Evolutionary conservation across 2,888 invertebrate species (phyloP).

Genomic region (Petrolisthes manimaculis): DNA sequence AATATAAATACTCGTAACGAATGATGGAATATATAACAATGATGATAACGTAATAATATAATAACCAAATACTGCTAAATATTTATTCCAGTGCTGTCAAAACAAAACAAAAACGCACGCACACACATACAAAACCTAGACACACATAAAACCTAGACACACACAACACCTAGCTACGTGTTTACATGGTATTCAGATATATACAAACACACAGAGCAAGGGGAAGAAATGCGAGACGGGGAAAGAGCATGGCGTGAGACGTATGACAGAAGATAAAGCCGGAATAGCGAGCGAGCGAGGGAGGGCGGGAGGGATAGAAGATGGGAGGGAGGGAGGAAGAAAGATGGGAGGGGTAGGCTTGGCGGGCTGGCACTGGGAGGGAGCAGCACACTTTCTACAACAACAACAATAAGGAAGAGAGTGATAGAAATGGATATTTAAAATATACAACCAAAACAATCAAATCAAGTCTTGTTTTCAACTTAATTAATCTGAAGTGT

Average conservation of each 20-base stretch:
- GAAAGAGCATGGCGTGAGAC: neutral
- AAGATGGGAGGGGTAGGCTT: neutral
- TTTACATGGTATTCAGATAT: neutral
- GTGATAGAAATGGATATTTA: too few species aligned
- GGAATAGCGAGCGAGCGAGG: neutral
- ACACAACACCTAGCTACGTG: too few species aligned
- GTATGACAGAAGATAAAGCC: neutral
- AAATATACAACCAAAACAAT: too few species aligned
- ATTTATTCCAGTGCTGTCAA: neutral
- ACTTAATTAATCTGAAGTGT: too few species aligned
- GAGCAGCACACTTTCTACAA: too few species aligned
- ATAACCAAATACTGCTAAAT: neutral
- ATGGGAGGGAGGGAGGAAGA: neutral
- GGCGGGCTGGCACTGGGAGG: too few species aligned
- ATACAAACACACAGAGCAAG: neutral
- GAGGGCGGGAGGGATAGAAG: conserved; percentile 8
- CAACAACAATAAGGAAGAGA: too few species aligned
- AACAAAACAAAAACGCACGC: neutral
- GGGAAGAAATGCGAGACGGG: neutral
- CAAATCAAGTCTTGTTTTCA: neutral
- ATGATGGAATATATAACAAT: too few species aligned
- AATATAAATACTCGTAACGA: too few species aligned
- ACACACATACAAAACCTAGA: neutral
- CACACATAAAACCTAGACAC: neutral
- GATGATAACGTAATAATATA: neutral